phyloP scores from a whole-genome alignment of 2,888 invertebrate species.

The Podotricha telesiphe region DNA sequence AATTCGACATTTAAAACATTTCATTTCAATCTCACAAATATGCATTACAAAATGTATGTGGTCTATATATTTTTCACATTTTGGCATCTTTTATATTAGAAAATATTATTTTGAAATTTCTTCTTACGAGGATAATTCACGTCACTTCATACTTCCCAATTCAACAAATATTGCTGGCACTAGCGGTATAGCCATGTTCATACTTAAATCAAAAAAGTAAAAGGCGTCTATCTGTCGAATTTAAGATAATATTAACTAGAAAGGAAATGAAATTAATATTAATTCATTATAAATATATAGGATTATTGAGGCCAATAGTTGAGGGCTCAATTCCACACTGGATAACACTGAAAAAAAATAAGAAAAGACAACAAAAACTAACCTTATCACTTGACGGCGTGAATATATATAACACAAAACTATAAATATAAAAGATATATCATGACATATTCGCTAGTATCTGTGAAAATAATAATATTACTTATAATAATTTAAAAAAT shows the following conservation, averaged over 20 bases:
- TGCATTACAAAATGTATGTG: no score
- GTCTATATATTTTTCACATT: no score
- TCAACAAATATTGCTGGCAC: neutral
- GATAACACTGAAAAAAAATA: no score
- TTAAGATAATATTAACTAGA: neutral
- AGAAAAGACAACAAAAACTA: neutral
- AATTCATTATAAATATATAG: no score
- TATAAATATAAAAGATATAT: neutral
- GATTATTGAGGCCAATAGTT: no score
- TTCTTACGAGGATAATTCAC: neutral
- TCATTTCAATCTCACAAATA: no score
- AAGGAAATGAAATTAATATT: no score
- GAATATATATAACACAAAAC: neutral
- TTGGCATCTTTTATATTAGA: neutral
- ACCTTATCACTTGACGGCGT: neutral
- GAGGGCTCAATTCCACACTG: no score
- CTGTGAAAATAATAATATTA: neutral
- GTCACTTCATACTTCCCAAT: slow-evolving; percentile 5
- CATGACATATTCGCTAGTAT: slow-evolving; percentile 2
- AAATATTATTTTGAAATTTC: neutral
- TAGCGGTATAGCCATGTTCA: neutral
- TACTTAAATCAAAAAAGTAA: neutral
- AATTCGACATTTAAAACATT: no score
- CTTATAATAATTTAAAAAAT: no score
- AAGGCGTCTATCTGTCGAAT: neutral